phyloP scores from a whole-genome alignment of 2,113 vertebrate species.

The Balaenoptera acutorostrata region DNA sequence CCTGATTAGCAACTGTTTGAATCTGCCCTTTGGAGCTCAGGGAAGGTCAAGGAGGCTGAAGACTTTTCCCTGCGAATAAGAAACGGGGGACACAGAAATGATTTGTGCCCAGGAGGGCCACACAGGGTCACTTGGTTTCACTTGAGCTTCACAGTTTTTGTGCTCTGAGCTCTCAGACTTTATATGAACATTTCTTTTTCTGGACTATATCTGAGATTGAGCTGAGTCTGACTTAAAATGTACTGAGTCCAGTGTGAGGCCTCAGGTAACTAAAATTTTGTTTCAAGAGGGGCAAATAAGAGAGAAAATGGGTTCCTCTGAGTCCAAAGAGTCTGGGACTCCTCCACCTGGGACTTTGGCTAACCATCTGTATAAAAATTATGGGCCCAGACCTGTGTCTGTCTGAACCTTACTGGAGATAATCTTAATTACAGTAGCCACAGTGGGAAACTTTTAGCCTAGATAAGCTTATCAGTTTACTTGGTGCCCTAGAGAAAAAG shows the following conservation, averaged over 20 bases:
- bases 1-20: not conserved
- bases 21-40: not conserved
- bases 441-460: not conserved
- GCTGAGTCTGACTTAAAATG: not conserved
- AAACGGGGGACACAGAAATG: not conserved
- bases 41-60: not conserved
- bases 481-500: not conserved
- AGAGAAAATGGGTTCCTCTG: not conserved
- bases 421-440: not conserved
- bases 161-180: not conserved
- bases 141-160: not conserved
- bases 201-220: not conserved
- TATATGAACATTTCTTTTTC: not conserved
- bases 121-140: not conserved
- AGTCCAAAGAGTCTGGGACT: not conserved
- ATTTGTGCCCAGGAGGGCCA: not conserved
- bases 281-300: not conserved
- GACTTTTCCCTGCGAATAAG: not conserved
- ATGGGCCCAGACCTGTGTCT: not conserved
- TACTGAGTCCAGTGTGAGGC: not conserved
- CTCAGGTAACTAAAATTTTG: not conserved
- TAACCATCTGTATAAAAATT: not conserved
- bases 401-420: not conserved
- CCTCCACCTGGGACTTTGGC: not conserved
- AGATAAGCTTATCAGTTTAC: not conserved